These are phyloP conservation scores for Drosophila ficusphila DNA, from an alignment of 1,140 invertebrate species.

Conservation along the genomic window DNA sequence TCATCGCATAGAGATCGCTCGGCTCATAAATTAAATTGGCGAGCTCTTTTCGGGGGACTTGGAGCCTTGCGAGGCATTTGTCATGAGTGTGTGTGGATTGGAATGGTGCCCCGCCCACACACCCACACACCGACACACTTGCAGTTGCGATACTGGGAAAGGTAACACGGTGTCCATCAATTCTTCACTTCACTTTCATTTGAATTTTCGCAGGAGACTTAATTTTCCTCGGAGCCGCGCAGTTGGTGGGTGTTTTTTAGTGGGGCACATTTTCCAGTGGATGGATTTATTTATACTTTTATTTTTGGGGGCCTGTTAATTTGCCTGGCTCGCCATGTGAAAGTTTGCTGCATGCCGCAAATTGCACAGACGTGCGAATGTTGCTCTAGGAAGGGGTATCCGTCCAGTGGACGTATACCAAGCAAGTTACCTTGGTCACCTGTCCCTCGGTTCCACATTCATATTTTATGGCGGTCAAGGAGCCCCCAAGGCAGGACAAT, in stretches of 20 bases:
- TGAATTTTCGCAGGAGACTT: constrained; percentile 52
- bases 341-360: constrained; percentile 75
- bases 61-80: constrained; percentile 31
- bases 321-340: constrained; percentile 65
- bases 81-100: constrained; percentile 46
- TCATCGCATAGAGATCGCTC: constrained; percentile 54
- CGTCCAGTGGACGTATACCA: background rate
- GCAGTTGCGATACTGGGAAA: constrained; percentile 2
- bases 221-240: constrained; percentile 40
- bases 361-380: constrained; percentile 69
- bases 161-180: constrained; percentile 67
- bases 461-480: constrained; percentile 42
- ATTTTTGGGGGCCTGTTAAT: constrained; percentile 47
- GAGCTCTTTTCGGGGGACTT: constrained; percentile 24
- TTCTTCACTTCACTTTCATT: constrained; percentile 79
- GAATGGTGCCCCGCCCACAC: constrained; percentile 22
- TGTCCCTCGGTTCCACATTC: constrained; percentile 53
- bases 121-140: constrained; percentile 2
- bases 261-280: constrained; percentile 50
- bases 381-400: background rate
- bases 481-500: constrained; percentile 50
- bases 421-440: constrained; percentile 30
- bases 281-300: constrained; percentile 46
- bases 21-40: constrained; percentile 69
- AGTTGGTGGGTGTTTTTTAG: constrained; percentile 56